Evolutionary conservation across 1,140 invertebrate genomes (phyloP).

Genomic region (Dreissena polymorpha): DNA sequence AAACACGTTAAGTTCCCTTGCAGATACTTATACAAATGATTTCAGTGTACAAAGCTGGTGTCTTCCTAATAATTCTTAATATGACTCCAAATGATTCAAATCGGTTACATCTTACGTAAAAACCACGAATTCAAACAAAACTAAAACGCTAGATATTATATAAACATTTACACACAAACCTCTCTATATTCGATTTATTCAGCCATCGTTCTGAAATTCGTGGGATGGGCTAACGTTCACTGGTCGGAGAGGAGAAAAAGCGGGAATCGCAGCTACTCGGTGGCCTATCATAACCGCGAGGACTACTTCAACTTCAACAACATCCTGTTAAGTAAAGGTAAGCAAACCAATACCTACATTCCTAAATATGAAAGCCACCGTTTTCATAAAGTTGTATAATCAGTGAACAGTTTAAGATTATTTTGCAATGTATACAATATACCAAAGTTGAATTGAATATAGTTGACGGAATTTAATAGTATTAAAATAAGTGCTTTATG

Average conservation of each 20-base stretch:
- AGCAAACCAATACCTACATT: neutral
- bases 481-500: too few species aligned
- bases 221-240: constrained; percentile 32
- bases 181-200: neutral
- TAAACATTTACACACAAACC: neutral
- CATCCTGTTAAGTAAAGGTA: constrained; percentile 30
- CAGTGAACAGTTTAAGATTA: neutral
- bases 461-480: too few species aligned
- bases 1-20: too few species aligned
- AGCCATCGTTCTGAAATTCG: constrained; percentile 25
- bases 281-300: constrained; percentile 16
- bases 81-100: too few species aligned
- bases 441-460: too few species aligned
- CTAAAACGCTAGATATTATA: neutral
- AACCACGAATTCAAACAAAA: too few species aligned
- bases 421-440: too few species aligned
- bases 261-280: neutral
- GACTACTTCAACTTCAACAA: constrained; percentile 28
- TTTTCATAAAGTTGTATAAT: neutral
- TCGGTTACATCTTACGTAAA: too few species aligned
- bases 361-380: neutral
- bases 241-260: constrained; percentile 23
- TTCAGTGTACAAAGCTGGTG: too few species aligned
- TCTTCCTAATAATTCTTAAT: too few species aligned
- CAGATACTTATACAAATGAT: too few species aligned